Conservation (phyloP, 1,140 invertebrate species). For the Telenomus remus region DNA sequence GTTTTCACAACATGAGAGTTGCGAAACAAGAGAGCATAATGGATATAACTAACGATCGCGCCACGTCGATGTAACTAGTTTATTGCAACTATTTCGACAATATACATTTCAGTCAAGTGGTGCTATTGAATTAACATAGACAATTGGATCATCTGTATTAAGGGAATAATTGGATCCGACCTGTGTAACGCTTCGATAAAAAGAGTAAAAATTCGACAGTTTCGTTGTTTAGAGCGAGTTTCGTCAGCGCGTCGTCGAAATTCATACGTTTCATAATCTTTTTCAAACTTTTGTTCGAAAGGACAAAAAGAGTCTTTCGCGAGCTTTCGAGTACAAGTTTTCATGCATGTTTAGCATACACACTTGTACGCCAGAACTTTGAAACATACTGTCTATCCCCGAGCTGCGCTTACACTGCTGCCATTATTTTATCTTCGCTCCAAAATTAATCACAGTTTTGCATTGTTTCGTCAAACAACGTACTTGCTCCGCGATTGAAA, state of each 20-base stretch:
- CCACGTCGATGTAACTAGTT: slow-evolving; percentile 9
- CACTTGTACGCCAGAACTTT: slow-evolving; percentile 11
- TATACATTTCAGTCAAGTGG: slow-evolving; percentile 17
- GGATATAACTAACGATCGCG: too few species aligned
- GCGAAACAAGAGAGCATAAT: too few species aligned
- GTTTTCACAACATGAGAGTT: too few species aligned
- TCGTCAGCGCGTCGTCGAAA: neutral
- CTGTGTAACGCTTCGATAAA: too few species aligned
- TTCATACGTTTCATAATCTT: slow-evolving; percentile 8
- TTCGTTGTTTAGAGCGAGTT: too few species aligned
- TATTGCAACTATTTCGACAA: slow-evolving; percentile 8
- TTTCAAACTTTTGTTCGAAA: slow-evolving; percentile 5
- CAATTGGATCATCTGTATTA: too few species aligned
- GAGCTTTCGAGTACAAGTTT: slow-evolving; percentile 15
- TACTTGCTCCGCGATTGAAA: too few species aligned
- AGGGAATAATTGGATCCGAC: too few species aligned
- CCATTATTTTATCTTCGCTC: slow-evolving; percentile 18
- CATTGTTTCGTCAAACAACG: neutral
- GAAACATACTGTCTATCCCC: slow-evolving; percentile 7
- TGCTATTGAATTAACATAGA: slow-evolving; percentile 18
- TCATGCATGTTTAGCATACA: slow-evolving; percentile 9
- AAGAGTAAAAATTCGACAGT: too few species aligned
- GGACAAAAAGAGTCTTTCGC: slow-evolving; percentile 9
- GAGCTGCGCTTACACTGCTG: slow-evolving; percentile 2
- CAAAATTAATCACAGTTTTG: slow-evolving; percentile 9